Percentiles rank a stretch among this genome's conserved stretches.
Evolutionary conservation across 1,140 invertebrate species (phyloP).

Genomic region (Acyrthosiphon pisum): DNA sequence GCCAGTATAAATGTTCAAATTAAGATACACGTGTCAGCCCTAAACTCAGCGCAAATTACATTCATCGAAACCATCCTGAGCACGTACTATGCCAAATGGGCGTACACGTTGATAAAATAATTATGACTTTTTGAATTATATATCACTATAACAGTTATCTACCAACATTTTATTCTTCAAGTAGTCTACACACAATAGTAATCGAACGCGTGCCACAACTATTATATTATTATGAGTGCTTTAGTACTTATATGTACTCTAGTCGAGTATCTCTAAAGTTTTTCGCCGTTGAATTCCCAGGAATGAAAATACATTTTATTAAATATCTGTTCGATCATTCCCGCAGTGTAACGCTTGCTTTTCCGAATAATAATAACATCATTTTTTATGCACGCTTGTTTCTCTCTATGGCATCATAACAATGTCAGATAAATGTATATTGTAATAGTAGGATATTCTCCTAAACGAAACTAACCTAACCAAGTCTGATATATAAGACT

Average conservation of each 20-base stretch:
- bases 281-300: not conserved
- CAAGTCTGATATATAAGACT: not conserved
- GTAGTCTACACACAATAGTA: not conserved
- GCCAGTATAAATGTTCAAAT: constrained; percentile 17
- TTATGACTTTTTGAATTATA: constrained; percentile 27
- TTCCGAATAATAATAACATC: not conserved
- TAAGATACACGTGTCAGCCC: constrained; percentile 18
- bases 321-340: not conserved
- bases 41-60: not conserved
- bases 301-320: not conserved
- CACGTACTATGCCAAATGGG: not conserved
- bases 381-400: not conserved
- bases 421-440: not conserved
- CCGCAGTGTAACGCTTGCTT: not conserved
- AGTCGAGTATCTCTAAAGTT: not conserved
- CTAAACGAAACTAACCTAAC: not conserved
- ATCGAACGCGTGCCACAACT: not conserved
- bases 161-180: not conserved
- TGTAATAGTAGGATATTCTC: not conserved
- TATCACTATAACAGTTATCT: constrained; percentile 25
- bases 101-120: constrained; percentile 11
- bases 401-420: not conserved
- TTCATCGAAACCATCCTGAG: constrained; percentile 27
- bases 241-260: not conserved
- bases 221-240: constrained; percentile 25